phyloP scores from a whole-genome alignment of 2,113 vertebrate genomes.

The Zosterops borbonicus region DNA sequence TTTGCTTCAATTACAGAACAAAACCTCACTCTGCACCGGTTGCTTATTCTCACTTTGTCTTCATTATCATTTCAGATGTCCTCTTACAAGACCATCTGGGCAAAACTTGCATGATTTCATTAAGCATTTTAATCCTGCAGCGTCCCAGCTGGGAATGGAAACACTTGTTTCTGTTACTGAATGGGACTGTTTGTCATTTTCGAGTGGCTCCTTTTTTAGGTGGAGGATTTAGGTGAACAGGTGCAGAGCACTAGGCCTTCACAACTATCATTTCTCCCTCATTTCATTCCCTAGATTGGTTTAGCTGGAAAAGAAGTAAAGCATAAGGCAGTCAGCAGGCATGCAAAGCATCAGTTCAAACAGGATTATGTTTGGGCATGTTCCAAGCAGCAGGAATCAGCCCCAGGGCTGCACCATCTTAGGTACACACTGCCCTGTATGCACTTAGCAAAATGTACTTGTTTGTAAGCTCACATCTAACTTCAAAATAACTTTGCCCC shows the following conservation, averaged over 20 bases:
- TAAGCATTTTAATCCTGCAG: not conserved
- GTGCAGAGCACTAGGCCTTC: slow-evolving; percentile 38
- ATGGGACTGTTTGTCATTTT: not conserved
- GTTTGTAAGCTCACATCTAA: not conserved
- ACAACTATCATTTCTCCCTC: slow-evolving; percentile 17
- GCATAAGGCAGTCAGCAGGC: slow-evolving; percentile 36
- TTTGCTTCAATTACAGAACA: not conserved
- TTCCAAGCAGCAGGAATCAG: not conserved
- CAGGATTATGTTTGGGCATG: not conserved
- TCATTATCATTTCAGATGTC: not conserved
- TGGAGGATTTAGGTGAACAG: slow-evolving; percentile 6
- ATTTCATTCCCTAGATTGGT: slow-evolving; percentile 8
- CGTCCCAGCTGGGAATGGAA: not conserved
- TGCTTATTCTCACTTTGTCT: not conserved
- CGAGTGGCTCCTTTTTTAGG: not conserved
- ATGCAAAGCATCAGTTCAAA: not conserved
- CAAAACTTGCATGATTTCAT: not conserved
- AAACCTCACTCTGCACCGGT: not conserved
- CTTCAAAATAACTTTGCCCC: not conserved
- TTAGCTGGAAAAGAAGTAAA: not conserved
- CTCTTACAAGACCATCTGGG: slow-evolving; percentile 16
- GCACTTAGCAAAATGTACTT: not conserved
- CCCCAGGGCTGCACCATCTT: not conserved
- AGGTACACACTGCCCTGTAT: not conserved
- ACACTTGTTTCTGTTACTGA: not conserved